Percentiles rank a stretch among this genome's conserved stretches.
phyloP scores from a whole-genome alignment of 2,797 vertebrate genomes.

The Acropternis orthonyx region DNA sequence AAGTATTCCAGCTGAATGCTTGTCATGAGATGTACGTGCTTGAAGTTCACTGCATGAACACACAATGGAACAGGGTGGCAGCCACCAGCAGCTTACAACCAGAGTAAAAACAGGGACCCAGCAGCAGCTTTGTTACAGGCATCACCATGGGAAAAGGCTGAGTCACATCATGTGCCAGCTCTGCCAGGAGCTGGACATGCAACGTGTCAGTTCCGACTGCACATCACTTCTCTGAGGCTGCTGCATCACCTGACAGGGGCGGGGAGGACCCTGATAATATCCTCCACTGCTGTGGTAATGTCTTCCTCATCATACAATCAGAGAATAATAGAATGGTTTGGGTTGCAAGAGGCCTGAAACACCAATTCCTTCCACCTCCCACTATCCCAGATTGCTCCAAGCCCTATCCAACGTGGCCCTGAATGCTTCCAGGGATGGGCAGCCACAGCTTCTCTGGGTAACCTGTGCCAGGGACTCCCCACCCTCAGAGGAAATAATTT shows the following conservation, averaged over 20 bases:
- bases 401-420: background rate
- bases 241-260: no score
- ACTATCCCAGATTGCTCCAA: background rate
- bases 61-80: background rate
- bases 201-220: background rate
- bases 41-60: background rate
- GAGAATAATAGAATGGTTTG: background rate
- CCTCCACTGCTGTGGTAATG: background rate
- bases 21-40: accelerated
- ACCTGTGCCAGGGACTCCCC: background rate
- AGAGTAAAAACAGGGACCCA: accelerated
- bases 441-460: background rate
- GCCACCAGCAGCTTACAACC: background rate
- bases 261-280: background rate
- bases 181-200: background rate
- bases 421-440: background rate
- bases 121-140: background rate
- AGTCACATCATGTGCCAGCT: background rate
- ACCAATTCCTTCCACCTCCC: no score
- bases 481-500: background rate
- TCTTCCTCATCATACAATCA: background rate
- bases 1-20: background rate
- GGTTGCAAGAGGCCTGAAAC: background rate
- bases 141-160: background rate
- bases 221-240: background rate